Conservation (phyloP, 2,113 vertebrate species). For the Dipodomys merriami region DNA sequence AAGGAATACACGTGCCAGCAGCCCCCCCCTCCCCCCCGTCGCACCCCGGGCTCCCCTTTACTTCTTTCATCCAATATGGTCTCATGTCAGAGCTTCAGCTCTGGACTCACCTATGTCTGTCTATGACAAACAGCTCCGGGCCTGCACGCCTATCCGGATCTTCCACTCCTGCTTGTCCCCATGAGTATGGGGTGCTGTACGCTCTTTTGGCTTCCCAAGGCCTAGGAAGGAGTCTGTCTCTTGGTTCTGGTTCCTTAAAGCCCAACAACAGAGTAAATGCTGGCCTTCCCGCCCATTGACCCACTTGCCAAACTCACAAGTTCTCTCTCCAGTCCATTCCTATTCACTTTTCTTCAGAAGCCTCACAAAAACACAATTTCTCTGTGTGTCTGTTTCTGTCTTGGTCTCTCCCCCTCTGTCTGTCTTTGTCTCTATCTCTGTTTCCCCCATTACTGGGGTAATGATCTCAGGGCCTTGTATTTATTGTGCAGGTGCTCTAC, state of each 20-base stretch:
- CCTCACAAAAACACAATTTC: not conserved
- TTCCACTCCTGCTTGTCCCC: not conserved
- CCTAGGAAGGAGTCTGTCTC: not conserved
- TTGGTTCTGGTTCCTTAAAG: not conserved
- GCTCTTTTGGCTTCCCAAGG: not conserved
- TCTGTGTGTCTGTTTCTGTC: not conserved
- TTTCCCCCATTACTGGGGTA: not conserved
- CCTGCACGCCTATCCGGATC: not conserved
- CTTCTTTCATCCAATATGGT: not conserved
- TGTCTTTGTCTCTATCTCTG: not conserved
- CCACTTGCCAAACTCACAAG: not conserved
- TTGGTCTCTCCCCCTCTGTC: not conserved
- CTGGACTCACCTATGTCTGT: fast-evolving
- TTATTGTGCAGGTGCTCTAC: too few relatives aligned
- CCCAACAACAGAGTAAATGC: not conserved
- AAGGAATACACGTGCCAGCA: not conserved
- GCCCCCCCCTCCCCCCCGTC: too few relatives aligned
- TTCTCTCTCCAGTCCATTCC: not conserved
- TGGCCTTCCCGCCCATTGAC: not conserved
- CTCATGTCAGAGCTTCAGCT: not conserved
- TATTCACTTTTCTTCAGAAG: not conserved
- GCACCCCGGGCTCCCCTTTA: not conserved
- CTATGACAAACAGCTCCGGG: not conserved
- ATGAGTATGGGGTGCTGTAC: not conserved
- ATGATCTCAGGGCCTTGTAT: too few relatives aligned